phyloP scores from a whole-genome alignment of 2,797 vertebrate species.

The Mormyrus hasselquistii region DNA sequence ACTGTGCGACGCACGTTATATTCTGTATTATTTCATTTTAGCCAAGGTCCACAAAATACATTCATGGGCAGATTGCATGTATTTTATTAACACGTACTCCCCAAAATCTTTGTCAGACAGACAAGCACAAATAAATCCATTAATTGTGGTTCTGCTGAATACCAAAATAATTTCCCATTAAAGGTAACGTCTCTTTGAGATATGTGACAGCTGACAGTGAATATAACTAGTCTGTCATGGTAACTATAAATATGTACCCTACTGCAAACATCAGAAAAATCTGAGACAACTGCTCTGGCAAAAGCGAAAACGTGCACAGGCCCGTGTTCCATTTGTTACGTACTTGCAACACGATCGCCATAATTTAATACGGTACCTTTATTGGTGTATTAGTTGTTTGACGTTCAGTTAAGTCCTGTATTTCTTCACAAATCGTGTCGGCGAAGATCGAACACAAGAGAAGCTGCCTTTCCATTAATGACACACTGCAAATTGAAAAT shows the following conservation, averaged over 20 bases:
- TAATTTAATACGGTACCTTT: not conserved
- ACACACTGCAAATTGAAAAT: not conserved
- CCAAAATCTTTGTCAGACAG: not conserved
- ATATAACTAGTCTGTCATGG: not conserved
- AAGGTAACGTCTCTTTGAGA: not conserved
- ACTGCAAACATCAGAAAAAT: not conserved
- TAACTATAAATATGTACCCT: conserved; percentile 1
- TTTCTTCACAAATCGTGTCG: not conserved
- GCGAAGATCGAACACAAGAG: not conserved
- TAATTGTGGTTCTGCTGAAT: not conserved
- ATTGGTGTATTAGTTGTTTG: not conserved
- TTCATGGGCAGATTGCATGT: not conserved
- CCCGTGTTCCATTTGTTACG: not conserved
- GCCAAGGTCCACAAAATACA: not conserved
- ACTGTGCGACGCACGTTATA: not conserved
- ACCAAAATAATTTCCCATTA: not conserved
- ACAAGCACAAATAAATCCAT: not conserved
- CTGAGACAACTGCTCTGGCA: not conserved
- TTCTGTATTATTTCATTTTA: not conserved
- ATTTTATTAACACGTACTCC: not conserved
- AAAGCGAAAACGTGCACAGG: not conserved
- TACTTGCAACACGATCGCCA: not conserved
- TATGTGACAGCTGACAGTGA: not conserved
- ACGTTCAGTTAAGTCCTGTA: not conserved
- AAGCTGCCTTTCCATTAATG: not conserved